Conservation (phyloP, 2,888 invertebrate genomes). For the Yponomeuta sedellus region DNA sequence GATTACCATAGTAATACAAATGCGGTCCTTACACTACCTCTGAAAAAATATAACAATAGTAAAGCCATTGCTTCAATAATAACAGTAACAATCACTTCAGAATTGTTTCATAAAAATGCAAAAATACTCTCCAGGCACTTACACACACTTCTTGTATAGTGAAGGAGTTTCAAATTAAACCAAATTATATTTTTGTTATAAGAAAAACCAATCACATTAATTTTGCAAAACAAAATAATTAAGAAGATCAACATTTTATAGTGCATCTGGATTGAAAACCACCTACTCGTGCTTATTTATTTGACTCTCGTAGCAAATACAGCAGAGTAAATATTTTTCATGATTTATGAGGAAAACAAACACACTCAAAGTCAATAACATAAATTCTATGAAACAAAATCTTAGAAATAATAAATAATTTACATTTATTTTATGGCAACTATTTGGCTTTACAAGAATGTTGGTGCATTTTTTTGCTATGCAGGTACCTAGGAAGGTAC, state of each 20-base stretch:
- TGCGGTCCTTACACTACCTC: constrained; percentile 60
- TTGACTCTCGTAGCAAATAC: constrained; percentile 59
- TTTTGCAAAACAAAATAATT: constrained; percentile 36
- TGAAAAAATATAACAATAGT: constrained; percentile 74
- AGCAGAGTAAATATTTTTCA: constrained; percentile 43
- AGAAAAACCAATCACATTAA: constrained; percentile 31
- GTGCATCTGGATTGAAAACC: constrained; percentile 33
- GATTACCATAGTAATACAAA: constrained; percentile 67
- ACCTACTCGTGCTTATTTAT: constrained; percentile 61
- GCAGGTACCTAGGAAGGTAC: not conserved
- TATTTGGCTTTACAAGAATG: constrained; percentile 67
- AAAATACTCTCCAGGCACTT: constrained; percentile 66
- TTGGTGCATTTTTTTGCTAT: not conserved
- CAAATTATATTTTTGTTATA: constrained; percentile 17
- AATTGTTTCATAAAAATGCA: constrained; percentile 51
- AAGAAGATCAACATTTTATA: constrained; percentile 18
- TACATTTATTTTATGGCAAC: constrained; percentile 62
- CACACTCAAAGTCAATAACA: constrained; percentile 29
- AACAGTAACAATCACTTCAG: constrained; percentile 45
- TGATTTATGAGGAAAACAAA: constrained; percentile 13
- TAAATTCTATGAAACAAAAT: constrained; percentile 41
- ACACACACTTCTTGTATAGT: constrained; percentile 23
- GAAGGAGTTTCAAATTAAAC: constrained; percentile 33
- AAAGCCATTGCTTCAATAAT: constrained; percentile 61
- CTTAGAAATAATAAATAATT: constrained; percentile 63